Base-by-base conservation (phyloP, 2,113 vertebrate genomes). In the Notothenia coriiceps region DNA sequence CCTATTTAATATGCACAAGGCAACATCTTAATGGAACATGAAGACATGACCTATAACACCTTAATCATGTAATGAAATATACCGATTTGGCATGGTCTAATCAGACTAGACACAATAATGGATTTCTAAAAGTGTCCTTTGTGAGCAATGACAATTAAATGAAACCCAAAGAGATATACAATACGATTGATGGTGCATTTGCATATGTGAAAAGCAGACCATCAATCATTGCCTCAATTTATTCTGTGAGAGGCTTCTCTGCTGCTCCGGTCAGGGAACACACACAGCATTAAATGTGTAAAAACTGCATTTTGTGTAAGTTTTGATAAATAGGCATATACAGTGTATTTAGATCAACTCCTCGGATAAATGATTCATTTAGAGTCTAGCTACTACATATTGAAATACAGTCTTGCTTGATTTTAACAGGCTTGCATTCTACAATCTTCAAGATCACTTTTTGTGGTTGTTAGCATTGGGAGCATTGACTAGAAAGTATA, bases 21-120 rank as follows among this genome's bases (percentile, higher is more conserved):
- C 40, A 18, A 77, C 52, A 25, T 18, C 10, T 14, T 61, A 62
- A 69, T 55, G n/a, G 61, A 22, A 80, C 35, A 17, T 25, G 5
- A 29, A 29, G 10, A 51, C 17, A 70, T 40, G 10, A 62, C 17
- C 66, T 22, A 5, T 40, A 44, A 56, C 44, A 64, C 14, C 22
- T 71, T 44, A 29, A 66, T 56, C 13, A 66, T 63, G 44, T 55
- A 54, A 20, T 44, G 35, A 74, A 18, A 54, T 10, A 9, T 25
- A 63, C 10, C 0, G 8, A 44, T 44, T 56, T 4, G 51, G 3
- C n/a, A 7, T 12, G 17, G 44, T 60, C 18, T 70, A 46, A 76
- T 66, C 20, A 77, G 20, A 40, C 46, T n/a, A 11, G 9, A 59
- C 1, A 2, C 10, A 70, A 33, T 49, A 12, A 20, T 43, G 29